phyloP scores from a whole-genome alignment of 1,140 invertebrate genomes.

The Zophobas morio region DNA sequence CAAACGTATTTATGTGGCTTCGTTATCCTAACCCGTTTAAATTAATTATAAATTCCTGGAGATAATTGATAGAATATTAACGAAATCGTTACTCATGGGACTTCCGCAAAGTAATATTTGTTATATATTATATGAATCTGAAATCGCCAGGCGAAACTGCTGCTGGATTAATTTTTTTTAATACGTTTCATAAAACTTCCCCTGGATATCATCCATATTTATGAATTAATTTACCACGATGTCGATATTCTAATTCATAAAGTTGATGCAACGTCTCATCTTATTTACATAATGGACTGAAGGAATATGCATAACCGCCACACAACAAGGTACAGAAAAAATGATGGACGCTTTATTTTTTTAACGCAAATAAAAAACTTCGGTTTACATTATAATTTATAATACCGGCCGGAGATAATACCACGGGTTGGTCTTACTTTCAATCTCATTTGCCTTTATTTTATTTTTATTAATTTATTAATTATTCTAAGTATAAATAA shows the following conservation, averaged over 20 bases:
- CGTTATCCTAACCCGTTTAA: not conserved
- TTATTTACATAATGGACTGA: constrained; percentile 43
- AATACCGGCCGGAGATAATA: too few relatives aligned
- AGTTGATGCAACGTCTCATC: constrained; percentile 52
- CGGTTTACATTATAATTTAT: too few relatives aligned
- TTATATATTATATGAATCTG: not conserved
- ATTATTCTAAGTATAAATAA: too few relatives aligned
- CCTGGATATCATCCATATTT: constrained; percentile 59
- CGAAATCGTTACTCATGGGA: too few relatives aligned
- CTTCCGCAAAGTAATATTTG: too few relatives aligned
- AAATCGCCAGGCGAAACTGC: constrained; percentile 14
- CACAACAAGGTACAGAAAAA: constrained; percentile 32
- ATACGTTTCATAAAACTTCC: constrained; percentile 39
- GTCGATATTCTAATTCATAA: constrained; percentile 60
- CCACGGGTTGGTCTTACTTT: too few relatives aligned
- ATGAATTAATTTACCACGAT: constrained; percentile 62
- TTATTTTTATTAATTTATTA: too few relatives aligned
- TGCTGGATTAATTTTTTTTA: constrained; percentile 36
- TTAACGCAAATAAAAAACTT: too few relatives aligned
- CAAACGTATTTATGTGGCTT: constrained; percentile 8
- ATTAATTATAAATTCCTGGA: not conserved
- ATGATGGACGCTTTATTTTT: not conserved
- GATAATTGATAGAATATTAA: too few relatives aligned
- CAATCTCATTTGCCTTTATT: too few relatives aligned
- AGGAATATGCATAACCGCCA: constrained; percentile 43